phyloP scores from a whole-genome alignment of 2,888 invertebrate genomes.

The Lepas anatifera region DNA sequence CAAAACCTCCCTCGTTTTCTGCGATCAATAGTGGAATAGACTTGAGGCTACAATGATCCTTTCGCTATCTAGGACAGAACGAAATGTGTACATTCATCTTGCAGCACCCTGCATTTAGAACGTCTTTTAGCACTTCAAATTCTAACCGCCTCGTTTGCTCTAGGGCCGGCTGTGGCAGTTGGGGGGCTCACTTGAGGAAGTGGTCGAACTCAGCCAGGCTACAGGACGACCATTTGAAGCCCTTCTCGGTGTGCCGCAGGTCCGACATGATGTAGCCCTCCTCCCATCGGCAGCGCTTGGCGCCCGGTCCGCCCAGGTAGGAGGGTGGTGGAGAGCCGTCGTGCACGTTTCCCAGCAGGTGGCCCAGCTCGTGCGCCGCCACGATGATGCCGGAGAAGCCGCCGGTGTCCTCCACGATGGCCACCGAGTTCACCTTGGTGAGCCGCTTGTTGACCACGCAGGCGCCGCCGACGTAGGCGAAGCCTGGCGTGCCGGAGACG shows the following conservation, averaged over 20 bases:
- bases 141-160: no score
- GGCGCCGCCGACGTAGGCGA: constrained; percentile 90
- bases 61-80: no score
- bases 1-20: no score
- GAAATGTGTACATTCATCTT: no score
- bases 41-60: no score
- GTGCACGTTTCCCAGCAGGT: constrained; percentile 92
- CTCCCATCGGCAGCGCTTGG: constrained; percentile 89
- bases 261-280: constrained; percentile 95
- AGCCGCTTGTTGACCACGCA: constrained; percentile 90
- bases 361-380: constrained; percentile 91
- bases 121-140: no score
- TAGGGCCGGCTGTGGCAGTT: no score
- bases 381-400: constrained; percentile 94
- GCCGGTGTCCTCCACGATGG: constrained; percentile 91
- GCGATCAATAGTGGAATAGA: no score
- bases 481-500: constrained; percentile 48
- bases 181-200: constrained; percentile 82
- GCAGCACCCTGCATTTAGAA: no score
- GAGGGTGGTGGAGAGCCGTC: constrained; percentile 90
- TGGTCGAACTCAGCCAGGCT: constrained; percentile 88
- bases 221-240: constrained; percentile 89
- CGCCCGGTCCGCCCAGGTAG: constrained; percentile 85
- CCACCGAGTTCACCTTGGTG: constrained; percentile 87
- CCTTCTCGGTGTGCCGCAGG: constrained; percentile 82